Base-by-base conservation (phyloP, 2,888 invertebrate genomes). In the Sycophila texana region DNA sequence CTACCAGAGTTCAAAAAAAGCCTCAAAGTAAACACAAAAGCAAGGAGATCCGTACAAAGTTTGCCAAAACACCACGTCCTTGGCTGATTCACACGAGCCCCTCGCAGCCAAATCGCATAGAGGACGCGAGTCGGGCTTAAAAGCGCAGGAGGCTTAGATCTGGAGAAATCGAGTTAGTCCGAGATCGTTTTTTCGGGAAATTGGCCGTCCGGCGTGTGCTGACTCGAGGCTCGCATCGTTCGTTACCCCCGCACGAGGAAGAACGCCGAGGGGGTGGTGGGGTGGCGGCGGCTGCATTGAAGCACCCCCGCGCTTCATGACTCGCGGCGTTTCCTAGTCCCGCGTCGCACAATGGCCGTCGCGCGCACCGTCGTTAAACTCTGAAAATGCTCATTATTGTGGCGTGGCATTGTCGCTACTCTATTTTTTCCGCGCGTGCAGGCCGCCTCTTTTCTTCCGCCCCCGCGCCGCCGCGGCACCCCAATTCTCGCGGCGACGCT, bases 381-480 rank as follows among this genome's bases (percentile, higher is more conserved):
- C 77, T 74, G 81, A 85, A 87, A 87, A 86, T 85, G 78, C 81
- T 81, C 83, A 84, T 84, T 83, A 84, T 83, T 79, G 76, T 84
- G 79, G 70, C 72, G 47, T 49, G 14, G 65, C 61, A 79, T 80
- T 72, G 71, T 80, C 55, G 26, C 61, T 57, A 73, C 68, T 77
- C 68, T 80, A 77, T 77, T 80, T 77, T 68, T 70, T 65, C 70
- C 73, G 66, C 72, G 49, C 68, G 49, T 66, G 72, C 66, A 60
- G 71, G 53, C 39, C 39, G 39, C 39, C 53, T 49, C 71, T 67
- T 65, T 55, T 79, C 39, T 58, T 22, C 51, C 57, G 51, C 49
- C 4, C 39, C 2, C 26, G 47, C 66, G 16, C 65, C 66, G 39
- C 66, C 7, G 10, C n/a, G n/a, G n/a, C 39, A 39, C 39, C 39